Evolutionary conservation across 2,113 vertebrate species (phyloP).

Genomic region (Menura novaehollandiae): DNA sequence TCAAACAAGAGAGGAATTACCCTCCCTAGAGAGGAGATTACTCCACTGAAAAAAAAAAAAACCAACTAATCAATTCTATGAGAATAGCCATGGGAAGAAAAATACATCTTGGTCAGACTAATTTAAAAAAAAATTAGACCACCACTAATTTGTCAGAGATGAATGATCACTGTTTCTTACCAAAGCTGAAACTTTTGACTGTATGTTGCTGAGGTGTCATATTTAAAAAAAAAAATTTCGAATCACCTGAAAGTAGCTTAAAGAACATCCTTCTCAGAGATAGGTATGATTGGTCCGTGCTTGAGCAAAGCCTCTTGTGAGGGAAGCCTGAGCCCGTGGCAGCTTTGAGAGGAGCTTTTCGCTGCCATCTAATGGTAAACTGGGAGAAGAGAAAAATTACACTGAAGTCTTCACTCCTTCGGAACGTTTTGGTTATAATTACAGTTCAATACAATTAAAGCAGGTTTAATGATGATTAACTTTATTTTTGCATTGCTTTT

Average conservation of each 20-base stretch:
- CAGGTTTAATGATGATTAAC: background rate
- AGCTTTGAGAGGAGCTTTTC: background rate
- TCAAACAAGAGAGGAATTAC: background rate
- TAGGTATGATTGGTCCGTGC: accelerated
- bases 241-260: background rate
- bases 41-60: background rate
- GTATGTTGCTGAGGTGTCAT: background rate
- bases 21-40: background rate
- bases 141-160: background rate
- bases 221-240: background rate
- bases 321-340: background rate
- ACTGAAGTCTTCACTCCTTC: accelerated
- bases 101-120: background rate
- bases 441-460: background rate
- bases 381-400: background rate
- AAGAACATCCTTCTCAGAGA: background rate
- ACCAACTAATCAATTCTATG: accelerated
- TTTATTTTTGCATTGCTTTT: background rate
- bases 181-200: background rate
- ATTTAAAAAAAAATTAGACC: background rate
- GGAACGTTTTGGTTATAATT: background rate
- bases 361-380: constrained; percentile 42
- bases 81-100: background rate
- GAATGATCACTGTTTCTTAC: background rate
- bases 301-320: background rate